Evolutionary conservation across 2,888 invertebrate genomes (phyloP).

Genomic region (Agapetus fuscipes): DNA sequence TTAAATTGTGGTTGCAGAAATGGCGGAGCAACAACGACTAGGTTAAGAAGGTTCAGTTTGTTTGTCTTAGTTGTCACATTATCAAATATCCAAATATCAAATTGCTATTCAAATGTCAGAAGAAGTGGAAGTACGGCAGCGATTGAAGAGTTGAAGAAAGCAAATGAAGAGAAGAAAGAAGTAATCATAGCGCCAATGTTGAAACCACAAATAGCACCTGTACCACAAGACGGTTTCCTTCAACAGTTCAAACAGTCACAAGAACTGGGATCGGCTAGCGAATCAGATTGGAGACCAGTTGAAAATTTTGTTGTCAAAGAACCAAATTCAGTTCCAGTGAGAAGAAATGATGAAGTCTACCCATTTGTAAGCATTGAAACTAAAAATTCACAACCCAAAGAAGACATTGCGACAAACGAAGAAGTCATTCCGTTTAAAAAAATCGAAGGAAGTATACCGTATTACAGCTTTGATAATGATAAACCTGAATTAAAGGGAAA

Average conservation of each 20-base stretch:
- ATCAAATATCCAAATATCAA: slow-evolving; percentile 1
- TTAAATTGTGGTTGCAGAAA: background rate
- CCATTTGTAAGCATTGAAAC: too few relatives aligned
- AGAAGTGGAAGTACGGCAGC: slow-evolving; percentile 14
- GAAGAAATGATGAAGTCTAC: too few relatives aligned
- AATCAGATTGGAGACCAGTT: background rate
- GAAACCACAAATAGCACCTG: slow-evolving; percentile 7
- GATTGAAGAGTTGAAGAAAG: slow-evolving; percentile 6
- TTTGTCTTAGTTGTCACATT: slow-evolving; percentile 2
- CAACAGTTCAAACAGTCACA: too few relatives aligned
- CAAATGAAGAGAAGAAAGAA: background rate
- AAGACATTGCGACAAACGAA: too few relatives aligned
- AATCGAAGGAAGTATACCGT: too few relatives aligned
- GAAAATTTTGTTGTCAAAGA: background rate
- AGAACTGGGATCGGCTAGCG: too few relatives aligned
- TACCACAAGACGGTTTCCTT: too few relatives aligned
- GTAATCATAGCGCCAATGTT: slow-evolving; percentile 17
- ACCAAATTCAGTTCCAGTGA: background rate
- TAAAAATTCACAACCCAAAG: too few relatives aligned
- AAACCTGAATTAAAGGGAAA: too few relatives aligned
- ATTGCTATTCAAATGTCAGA: slow-evolving; percentile 19
- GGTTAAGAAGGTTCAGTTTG: background rate
- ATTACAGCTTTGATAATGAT: too few relatives aligned
- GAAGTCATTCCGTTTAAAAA: too few relatives aligned
- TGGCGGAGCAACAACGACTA: background rate